Evolutionary conservation across 2,888 invertebrate genomes (phyloP).

Genomic region (Hofmannophila pseudospretella): DNA sequence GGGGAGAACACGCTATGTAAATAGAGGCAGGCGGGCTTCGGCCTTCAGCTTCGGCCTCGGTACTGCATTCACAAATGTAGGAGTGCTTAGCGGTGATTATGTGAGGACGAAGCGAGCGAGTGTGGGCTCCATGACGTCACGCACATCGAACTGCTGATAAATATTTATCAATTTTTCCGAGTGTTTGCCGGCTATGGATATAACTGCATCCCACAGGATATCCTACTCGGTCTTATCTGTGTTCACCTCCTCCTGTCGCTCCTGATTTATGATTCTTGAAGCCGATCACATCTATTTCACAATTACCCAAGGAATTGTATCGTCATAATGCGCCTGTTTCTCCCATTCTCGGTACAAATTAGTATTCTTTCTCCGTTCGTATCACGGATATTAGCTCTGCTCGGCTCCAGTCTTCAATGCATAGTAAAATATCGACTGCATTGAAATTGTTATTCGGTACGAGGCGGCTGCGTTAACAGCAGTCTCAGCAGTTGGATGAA

Average conservation of each 20-base stretch:
- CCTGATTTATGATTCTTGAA: too few species aligned
- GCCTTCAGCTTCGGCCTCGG: conserved; percentile 9
- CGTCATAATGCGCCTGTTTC: too few species aligned
- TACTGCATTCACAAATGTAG: conserved; percentile 1
- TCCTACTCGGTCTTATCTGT: too few species aligned
- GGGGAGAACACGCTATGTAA: conserved; percentile 21
- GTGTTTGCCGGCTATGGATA: background rate
- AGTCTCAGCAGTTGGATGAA: too few species aligned
- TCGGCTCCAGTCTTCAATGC: conserved; percentile 1
- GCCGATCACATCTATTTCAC: too few species aligned
- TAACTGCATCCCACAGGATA: too few species aligned
- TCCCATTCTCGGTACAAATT: background rate
- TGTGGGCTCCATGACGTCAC: background rate
- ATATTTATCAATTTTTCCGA: background rate
- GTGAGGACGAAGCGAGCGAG: background rate
- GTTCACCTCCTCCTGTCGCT: too few species aligned
- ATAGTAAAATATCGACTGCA: conserved; percentile 3
- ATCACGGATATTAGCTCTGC: conserved; percentile 1
- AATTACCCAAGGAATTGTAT: too few species aligned
- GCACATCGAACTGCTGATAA: background rate
- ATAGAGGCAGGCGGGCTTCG: too few species aligned
- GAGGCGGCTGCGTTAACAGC: too few species aligned
- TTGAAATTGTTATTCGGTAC: too few species aligned
- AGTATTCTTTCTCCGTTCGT: conserved; percentile 4
- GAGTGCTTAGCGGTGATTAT: conserved; percentile 8